Conservation (phyloP, 2,797 vertebrate species). For the Phoxinus dragarum region DNA sequence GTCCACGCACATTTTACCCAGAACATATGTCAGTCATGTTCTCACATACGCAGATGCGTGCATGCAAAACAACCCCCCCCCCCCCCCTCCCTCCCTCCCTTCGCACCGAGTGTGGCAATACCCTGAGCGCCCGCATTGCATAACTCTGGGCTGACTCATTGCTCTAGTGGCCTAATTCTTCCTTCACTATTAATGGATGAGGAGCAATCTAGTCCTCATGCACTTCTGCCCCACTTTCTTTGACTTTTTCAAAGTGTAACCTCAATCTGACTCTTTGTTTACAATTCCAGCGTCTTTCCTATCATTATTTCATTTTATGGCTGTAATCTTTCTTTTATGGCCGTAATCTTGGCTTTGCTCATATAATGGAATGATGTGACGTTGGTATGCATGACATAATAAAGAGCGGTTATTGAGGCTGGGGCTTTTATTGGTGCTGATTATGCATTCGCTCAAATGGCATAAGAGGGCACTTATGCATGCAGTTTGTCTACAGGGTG, state of each 20-base stretch:
- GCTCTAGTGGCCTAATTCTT: constrained; percentile 52
- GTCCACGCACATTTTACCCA: constrained; percentile 10
- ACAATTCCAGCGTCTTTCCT: not conserved
- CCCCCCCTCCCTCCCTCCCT: not conserved
- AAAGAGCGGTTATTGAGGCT: constrained; percentile 13
- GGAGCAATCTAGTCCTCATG: constrained; percentile 38
- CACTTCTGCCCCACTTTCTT: constrained; percentile 41
- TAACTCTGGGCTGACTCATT: constrained; percentile 52
- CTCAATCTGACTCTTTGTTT: not conserved
- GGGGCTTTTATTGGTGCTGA: constrained; percentile 16
- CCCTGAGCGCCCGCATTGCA: constrained; percentile 33
- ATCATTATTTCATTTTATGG: not conserved
- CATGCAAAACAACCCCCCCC: constrained; percentile 24
- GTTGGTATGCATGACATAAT: constrained; percentile 29
- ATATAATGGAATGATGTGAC: constrained; percentile 7
- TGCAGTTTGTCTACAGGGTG: not conserved
- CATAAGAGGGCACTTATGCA: constrained; percentile 12
- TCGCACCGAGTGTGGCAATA: constrained; percentile 35
- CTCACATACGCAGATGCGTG: not conserved
- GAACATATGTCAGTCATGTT: constrained; percentile 38
- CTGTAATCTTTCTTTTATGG: constrained; percentile 5
- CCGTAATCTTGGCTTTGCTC: constrained; percentile 1
- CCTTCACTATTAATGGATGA: constrained; percentile 36
- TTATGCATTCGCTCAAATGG: constrained; percentile 20
- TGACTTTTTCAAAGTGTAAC: constrained; percentile 13